Evolutionary conservation across 2,888 invertebrate genomes (phyloP), one percentile per base, ranked within the genome.

Genomic region (Cremastobaeus sp.): DNA sequence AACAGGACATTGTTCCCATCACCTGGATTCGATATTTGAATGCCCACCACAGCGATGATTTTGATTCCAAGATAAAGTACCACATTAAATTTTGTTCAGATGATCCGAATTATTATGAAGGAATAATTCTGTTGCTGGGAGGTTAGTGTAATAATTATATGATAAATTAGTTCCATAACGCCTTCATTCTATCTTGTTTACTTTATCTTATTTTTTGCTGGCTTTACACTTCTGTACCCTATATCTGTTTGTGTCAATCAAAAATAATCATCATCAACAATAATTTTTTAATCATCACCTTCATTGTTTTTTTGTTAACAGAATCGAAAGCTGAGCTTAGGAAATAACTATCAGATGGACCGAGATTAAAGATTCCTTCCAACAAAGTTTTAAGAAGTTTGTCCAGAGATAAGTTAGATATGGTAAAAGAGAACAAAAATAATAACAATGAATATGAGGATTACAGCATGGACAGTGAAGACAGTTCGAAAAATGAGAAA

Each of bases 1-100:
- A 48, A 11, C 17, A 9, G 37, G 11, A 47, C 59, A 68, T 62
- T 60, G 45, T 5, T 28, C 64, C 54, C 54, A 54, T 14, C 32
- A 32, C 9, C 14, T 45, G 60, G 41, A 18, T 64, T 28, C 5
- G 9, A 28, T 9, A 48, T 15, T 43, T 43, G 5, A 43, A 6
- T 43, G 21, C 43, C 5, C 25, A 25, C 15, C 4, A 6, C 25
- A 11, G 25, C 9, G 12, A 6, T 43, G 43, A 43, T 43, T 43
- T 43, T 12, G 25, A 43, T 43, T 11, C 21, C 3, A 20, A 43
- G 1, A 25, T 12, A 43, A 43, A 43, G 9, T 43, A 43, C 25
- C n/a, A 12, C 11, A 43, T 43, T n/a, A 21, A 21, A 43, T 3
- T 18, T 2, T 17, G 4, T 18, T 1, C 9, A 3, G n/a, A 41